phyloP scores from a whole-genome alignment of 2,113 vertebrate species.

The Oreochromis aureus region DNA sequence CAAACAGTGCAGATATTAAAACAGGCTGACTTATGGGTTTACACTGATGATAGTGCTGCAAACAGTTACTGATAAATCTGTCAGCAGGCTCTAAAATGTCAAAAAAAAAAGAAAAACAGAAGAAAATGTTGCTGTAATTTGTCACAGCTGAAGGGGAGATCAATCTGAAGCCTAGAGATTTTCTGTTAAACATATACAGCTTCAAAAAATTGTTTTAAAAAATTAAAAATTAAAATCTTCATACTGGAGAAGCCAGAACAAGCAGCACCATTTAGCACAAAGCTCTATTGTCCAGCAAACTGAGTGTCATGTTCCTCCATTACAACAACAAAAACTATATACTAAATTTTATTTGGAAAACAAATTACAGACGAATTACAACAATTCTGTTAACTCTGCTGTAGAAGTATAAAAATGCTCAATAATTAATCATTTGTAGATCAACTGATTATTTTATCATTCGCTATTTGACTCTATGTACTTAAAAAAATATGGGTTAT shows the following conservation, averaged over 20 bases:
- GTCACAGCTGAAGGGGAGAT: background rate
- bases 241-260: background rate
- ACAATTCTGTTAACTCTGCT: background rate
- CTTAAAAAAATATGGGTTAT: background rate
- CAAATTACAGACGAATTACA: background rate
- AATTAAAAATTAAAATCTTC: fast-evolving
- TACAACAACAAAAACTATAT: background rate
- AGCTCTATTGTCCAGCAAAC: background rate
- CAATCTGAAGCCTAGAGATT: background rate
- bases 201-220: background rate
- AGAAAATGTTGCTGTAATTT: background rate
- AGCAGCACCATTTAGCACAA: background rate
- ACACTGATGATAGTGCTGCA: background rate
- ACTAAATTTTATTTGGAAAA: background rate
- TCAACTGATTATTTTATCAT: background rate
- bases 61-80: background rate
- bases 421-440: background rate
- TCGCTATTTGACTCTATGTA: background rate
- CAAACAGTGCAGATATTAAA: background rate
- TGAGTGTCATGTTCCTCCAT: background rate
- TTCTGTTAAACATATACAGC: background rate
- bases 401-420: background rate
- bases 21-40: background rate
- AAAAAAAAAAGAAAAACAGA: background rate
- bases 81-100: background rate